phyloP scores from a whole-genome alignment of 2,888 invertebrate species.

The Lasioglossum pauxillum region DNA sequence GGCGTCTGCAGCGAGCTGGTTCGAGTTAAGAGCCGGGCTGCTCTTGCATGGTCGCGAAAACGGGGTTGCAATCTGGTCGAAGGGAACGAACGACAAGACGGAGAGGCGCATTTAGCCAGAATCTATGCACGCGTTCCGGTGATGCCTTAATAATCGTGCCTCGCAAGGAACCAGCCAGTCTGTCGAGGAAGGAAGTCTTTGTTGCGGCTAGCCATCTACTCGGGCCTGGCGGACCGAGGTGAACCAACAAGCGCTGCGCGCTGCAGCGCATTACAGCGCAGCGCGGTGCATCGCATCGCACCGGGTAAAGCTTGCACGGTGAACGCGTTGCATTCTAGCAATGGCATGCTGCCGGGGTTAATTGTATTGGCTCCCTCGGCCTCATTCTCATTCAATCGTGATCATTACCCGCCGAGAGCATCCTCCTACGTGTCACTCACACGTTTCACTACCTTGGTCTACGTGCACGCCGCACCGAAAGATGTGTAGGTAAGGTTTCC shows the following conservation, averaged over 20 bases:
- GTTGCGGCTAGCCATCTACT: conserved; percentile 63
- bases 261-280: conserved; percentile 64
- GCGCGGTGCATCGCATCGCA: neutral
- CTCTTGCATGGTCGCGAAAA: neutral
- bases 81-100: conserved; percentile 9
- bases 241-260: conserved; percentile 8
- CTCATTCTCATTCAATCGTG: conserved; percentile 83
- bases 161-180: conserved; percentile 30
- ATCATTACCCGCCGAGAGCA: conserved; percentile 80
- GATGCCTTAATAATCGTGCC: conserved; percentile 77
- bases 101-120: conserved; percentile 68
- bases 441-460: conserved; percentile 51
- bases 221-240: neutral
- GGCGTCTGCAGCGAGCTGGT: conserved; percentile 30
- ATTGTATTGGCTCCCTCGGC: conserved; percentile 81
- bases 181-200: conserved; percentile 53
- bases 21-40: conserved; percentile 13
- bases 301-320: conserved; percentile 49
- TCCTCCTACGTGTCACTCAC: conserved; percentile 79
- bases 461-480: conserved; percentile 23
- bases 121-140: conserved; percentile 71
- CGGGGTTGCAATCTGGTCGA: neutral
- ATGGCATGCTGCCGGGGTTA: conserved; percentile 80
- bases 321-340: conserved; percentile 75
- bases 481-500: conserved; percentile 58